A percentile compares a stretch with the other conserved stretches of the same genome.
Conservation (phyloP, 2,888 invertebrate genomes). For the Agonopterix arenella region DNA sequence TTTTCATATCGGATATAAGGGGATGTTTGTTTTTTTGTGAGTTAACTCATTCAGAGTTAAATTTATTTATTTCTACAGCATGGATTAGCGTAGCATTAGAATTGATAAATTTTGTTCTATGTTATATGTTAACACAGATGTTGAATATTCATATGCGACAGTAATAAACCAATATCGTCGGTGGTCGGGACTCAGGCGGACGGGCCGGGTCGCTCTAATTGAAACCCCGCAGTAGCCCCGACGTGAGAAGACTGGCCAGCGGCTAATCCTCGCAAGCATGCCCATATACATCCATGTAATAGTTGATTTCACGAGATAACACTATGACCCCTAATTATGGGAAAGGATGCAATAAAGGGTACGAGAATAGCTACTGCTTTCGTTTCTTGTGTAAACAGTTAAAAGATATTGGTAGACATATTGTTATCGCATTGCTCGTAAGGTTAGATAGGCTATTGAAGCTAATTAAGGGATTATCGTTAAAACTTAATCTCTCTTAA, state of each 20-base stretch:
- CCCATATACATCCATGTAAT: constrained; percentile 48
- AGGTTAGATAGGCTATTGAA: not conserved
- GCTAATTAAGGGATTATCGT: constrained; percentile 35
- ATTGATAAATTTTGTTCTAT: constrained; percentile 1
- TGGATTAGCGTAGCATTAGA: too few species aligned
- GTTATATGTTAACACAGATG: constrained; percentile 14
- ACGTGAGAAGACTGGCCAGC: constrained; percentile 71
- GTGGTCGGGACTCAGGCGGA: constrained; percentile 23
- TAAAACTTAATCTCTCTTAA: constrained; percentile 33
- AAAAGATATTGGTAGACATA: too few species aligned
- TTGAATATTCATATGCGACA: constrained; percentile 47
- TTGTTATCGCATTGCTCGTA: not conserved
- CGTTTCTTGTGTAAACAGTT: too few species aligned
- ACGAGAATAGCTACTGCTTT: too few species aligned
- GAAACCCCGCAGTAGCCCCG: constrained; percentile 52
- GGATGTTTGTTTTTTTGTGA: not conserved
- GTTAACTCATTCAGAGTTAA: too few species aligned
- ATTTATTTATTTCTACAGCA: too few species aligned
- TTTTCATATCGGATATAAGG: not conserved
- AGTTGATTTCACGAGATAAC: constrained; percentile 73
- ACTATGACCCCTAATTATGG: constrained; percentile 60
- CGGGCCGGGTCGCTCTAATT: constrained; percentile 48
- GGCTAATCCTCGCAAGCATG: constrained; percentile 45
- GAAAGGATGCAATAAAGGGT: constrained; percentile 5
- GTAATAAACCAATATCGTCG: constrained; percentile 59